Conservation (phyloP, 2,113 vertebrate species). For the Talpa occidentalis region DNA sequence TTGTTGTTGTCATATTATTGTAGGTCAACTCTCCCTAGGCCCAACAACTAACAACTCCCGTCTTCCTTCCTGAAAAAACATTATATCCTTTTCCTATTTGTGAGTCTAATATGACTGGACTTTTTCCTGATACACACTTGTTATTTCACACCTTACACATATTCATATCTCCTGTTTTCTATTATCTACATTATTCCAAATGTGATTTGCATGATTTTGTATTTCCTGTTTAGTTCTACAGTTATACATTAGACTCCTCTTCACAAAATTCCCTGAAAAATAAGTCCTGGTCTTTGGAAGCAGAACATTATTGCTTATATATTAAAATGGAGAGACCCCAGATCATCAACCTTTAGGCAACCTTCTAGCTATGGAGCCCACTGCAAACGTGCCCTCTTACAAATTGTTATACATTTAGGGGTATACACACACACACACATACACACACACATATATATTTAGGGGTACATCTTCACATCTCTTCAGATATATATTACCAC, state of each 20-base stretch:
- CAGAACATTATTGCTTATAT: background rate
- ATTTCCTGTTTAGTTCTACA: background rate
- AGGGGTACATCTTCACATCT: too few relatives aligned
- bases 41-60: background rate
- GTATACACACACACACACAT: too few relatives aligned
- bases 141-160: background rate
- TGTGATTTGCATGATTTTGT: background rate
- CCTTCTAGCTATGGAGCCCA: background rate
- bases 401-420: too few relatives aligned
- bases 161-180: conserved; percentile 6
- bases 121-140: background rate
- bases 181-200: background rate
- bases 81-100: background rate
- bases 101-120: background rate
- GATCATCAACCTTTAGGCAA: background rate
- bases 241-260: background rate
- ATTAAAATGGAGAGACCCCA: background rate
- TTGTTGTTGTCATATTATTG: background rate
- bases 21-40: background rate
- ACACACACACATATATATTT: too few relatives aligned
- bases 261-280: background rate
- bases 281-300: background rate
- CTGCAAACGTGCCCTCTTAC: background rate
- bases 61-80: background rate
- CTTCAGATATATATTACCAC: too few relatives aligned